Percentiles rank a stretch among this genome's conserved stretches.
Conservation (phyloP, 23 tunicate genomes). For the Styela plicata region DNA sequence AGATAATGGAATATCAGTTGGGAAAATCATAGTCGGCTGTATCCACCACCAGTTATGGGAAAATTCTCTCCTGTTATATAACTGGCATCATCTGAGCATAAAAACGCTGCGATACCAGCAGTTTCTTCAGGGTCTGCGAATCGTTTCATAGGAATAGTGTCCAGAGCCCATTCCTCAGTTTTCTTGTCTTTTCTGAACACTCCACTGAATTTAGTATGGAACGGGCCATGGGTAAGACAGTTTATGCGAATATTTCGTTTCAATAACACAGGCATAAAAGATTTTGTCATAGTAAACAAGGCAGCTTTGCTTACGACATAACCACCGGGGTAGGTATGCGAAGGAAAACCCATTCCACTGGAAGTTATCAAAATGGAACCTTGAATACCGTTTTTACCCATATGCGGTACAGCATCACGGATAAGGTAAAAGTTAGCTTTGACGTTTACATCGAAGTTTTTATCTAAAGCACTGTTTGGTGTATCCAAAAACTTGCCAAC, state of each 20-base stretch:
- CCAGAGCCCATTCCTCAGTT: neutral
- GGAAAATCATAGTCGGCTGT: no score
- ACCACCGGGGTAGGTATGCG: conserved; percentile 43
- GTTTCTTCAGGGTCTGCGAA: neutral
- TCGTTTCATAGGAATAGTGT: neutral
- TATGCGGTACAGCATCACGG: conserved; percentile 62
- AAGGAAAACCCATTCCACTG: conserved; percentile 37
- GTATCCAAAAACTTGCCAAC: conserved; percentile 59
- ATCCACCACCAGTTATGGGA: neutral
- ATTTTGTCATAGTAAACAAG: conserved; percentile 54
- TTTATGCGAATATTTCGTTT: conserved; percentile 58
- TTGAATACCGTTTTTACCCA: conserved; percentile 29
- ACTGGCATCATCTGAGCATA: neutral
- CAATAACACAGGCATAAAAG: conserved; percentile 42
- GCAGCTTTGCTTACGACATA: conserved; percentile 83
- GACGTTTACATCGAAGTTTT: conserved; percentile 75
- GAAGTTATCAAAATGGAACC: conserved; percentile 59
- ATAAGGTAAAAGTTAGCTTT: conserved; percentile 67
- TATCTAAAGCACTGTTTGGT: conserved; percentile 73
- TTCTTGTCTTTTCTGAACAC: conserved; percentile 32
- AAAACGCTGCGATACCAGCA: neutral
- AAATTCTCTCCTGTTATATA: neutral
- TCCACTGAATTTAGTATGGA: conserved; percentile 62
- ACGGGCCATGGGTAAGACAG: conserved; percentile 61
- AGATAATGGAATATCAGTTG: no score